A percentile compares a stretch with the other conserved stretches of the same genome.
Evolutionary conservation across 2,113 vertebrate species (phyloP).

Genomic region (Cygnus atratus): DNA sequence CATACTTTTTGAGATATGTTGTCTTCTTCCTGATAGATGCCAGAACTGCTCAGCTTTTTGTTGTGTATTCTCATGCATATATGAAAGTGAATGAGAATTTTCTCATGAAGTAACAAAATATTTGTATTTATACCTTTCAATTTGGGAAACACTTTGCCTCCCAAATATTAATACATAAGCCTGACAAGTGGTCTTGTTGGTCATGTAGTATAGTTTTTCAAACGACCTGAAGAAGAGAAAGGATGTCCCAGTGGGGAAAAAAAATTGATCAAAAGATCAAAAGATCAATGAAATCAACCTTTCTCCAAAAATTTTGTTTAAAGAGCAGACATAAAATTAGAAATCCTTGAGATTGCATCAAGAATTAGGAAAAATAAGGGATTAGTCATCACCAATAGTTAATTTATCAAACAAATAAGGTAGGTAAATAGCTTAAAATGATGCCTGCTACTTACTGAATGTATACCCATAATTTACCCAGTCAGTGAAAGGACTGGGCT

Average conservation of each 20-base stretch:
- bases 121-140: neutral
- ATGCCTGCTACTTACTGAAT: neutral
- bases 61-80: neutral
- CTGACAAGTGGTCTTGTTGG: neutral
- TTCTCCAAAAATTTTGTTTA: neutral
- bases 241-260: neutral
- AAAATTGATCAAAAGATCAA: neutral
- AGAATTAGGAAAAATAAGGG: neutral
- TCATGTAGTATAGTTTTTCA: neutral
- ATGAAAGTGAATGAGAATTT: neutral
- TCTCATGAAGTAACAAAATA: neutral
- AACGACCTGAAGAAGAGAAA: neutral
- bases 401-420: neutral
- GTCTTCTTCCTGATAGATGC: neutral
- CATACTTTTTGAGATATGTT: neutral
- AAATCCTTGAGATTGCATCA: neutral
- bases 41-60: neutral
- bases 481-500: neutral
- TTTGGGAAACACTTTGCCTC: neutral
- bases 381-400: neutral
- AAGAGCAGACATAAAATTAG: neutral
- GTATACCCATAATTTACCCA: rapidly evolving
- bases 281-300: neutral
- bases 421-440: neutral
- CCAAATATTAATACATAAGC: neutral